Evolutionary conservation across 2,888 invertebrate genomes (phyloP), one percentile per base, ranked within the genome.

Genomic region (Polydrusus cervinus): DNA sequence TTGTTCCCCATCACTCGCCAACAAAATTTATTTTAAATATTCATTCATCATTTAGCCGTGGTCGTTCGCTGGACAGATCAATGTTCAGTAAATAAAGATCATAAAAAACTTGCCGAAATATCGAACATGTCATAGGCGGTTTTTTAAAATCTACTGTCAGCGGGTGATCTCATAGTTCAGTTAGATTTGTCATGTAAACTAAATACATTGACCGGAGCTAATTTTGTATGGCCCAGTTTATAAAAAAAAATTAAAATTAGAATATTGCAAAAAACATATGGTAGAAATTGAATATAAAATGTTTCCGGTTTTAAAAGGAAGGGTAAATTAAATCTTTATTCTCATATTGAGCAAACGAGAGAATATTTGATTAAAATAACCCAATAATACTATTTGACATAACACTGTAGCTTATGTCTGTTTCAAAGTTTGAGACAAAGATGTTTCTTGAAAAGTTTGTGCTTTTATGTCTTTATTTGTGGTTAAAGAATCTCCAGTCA

Each of bases 231-330:
- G 49, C 65, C 65, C 51, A 47, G 49, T 49, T 65, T 16, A 51
- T 18, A 34, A 65, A 49, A 53, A 53, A 30, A 51, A 11, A 53
- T 25, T 53, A 53, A 53, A 45, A 47, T 64, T 64, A 45, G 64
- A 43, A n/a, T 65, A 51, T 65, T 34, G 65, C n/a, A 65, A 65
- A 61, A 65, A 65, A 43, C 65, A 65, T 14, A 65, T 65, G 65
- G 65, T 16, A 51, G 16, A 64, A 14, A 38, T 51, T 65, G 8
- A 45, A 64, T 64, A 13, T 20, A n/a, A n/a, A 51, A 51, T 30
- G 53, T 53, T 53, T 53, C 53, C 53, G 53, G 53, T 53, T 30
- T 25, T 13, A n/a, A 30, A 16, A 30, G 53, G n/a, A 53, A 10
- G n/a, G n/a, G 5, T 11, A n/a, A 16, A 16, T 47, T n/a, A 47